Evolutionary conservation across 2,797 vertebrate genomes (phyloP), one percentile per base, ranked within the genome.

Genomic region (Sebastes dallii): DNA sequence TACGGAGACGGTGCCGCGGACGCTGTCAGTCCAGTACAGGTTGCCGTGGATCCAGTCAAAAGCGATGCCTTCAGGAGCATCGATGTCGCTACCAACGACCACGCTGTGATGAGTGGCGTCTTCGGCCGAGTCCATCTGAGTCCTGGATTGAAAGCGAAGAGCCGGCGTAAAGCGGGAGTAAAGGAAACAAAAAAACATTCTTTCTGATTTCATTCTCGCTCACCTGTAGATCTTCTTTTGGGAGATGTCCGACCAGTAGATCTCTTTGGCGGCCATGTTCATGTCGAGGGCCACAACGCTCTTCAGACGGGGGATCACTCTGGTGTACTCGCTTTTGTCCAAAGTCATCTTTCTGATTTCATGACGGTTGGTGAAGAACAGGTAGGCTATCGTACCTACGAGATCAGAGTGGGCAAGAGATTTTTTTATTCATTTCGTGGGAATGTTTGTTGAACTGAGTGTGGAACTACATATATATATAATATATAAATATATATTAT

Each of bases 1-100:
- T 83, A 99, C 97, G 0, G 97, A 97, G 75, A 98, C 86, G 0
- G 95, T 94, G 77, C 96, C 90, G 22, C 90, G 94, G 8, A 94
- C n/a, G 5, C 96, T 96, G 84, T 99, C 98, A 0, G 98, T 98
- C 98, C 98, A 99, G 92, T 99, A 99, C 61, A 99, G 93, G 92
- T 97, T 96, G 13, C 92, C 75, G 3, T 99, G 97, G 87, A 99
- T 86, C 98, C 98, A 99, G 84, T 99, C 98, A 1, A 97, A 92
- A 0, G 98, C 97, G 3, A 99, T 91, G 39, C 98, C 97, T 0
- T 98, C 97, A 0, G 97, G 96, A 10, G 95, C 95, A 6, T 93
- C 93, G 1, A 97, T 86, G 74, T 92, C 94, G 0, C 69, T 86
- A 1, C 86, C 60, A 10, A 98, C 92, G 68, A 98, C 78, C 0